Evolutionary conservation across 92 coral and sea anemone genomes (phyloP), one percentile per base, ranked within the genome.

Genomic region (Phenganax stokvisi): DNA sequence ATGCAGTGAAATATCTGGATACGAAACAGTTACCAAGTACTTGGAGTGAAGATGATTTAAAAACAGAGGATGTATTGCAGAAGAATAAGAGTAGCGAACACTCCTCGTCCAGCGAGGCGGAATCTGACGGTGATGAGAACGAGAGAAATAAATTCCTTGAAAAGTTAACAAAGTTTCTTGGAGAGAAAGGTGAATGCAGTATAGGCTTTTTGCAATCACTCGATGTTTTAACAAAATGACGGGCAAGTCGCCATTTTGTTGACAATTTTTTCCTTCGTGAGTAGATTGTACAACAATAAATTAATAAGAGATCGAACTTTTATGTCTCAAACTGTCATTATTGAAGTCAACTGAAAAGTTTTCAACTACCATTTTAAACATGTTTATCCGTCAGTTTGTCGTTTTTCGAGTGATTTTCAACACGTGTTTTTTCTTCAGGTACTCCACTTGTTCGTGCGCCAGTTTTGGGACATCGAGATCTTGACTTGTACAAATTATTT

Each of bases 401-500:
- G 4, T 44, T 60, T 53, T 51, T 57, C 10, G 9, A 83, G 52
- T 51, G 37, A 0, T 15, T 6, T 12, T 12, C 17, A 12, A 44
- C 0, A 8, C 28, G n/a, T 72, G 52, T 47, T 55, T 84, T 4
- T 75, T 52, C 25, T 28, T 20, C 53, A 94, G 98, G 96, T 56
- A 94, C 98, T 51, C 98, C 98, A 58, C 92, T 94, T 58, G 12
- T 82, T 25, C 90, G 97, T 59, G 84, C 93, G 16, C 98, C 98
- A 70, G 91, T 94, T 27, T 89, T 94, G 56, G 98, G 97, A 69
- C 92, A 94, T 76, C 96, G 92, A 84, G 98, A 94, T 75, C 89
- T 94, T 61, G 93, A 94, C 57, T 85, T 94, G 53, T 85, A 88
- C 90, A 92, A 89, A 75, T 90, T 94, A 56, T 94, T 87, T 84